Conservation (phyloP, 2,113 vertebrate genomes). For the Vulpes ferrilata region DNA sequence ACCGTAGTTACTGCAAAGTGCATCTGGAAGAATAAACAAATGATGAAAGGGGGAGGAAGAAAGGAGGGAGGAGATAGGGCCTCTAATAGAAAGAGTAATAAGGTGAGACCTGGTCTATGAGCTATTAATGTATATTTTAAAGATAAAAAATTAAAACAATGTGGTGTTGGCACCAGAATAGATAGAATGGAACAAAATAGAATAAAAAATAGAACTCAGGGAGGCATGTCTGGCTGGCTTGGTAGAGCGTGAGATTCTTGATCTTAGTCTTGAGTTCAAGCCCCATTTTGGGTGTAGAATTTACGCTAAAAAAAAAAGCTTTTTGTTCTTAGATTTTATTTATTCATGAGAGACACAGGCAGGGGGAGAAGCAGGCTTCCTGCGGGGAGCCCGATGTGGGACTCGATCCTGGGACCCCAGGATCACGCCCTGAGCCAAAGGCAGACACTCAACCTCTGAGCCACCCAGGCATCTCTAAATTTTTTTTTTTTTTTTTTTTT, state of each 20-base stretch:
- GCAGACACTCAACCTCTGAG: no score
- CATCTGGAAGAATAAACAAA: neutral
- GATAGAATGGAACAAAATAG: neutral
- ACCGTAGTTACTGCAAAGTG: neutral
- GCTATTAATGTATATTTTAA: neutral
- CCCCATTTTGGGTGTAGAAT: no score
- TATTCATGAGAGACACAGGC: no score
- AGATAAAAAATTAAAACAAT: neutral
- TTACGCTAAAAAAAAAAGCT: no score
- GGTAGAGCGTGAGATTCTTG: neutral
- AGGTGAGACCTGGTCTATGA: neutral
- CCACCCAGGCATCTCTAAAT: no score
- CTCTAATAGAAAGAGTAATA: neutral
- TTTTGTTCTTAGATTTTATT: no score
- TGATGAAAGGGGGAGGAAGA: neutral
- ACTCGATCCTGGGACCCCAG: no score
- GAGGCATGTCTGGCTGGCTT: neutral
- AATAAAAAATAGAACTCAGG: neutral
- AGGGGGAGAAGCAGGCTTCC: no score
- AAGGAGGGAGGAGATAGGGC: neutral
- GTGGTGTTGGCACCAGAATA: neutral
- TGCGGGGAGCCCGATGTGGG: no score
- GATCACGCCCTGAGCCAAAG: no score
- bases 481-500: no score
- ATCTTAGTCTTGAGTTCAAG: no score